Evolutionary conservation across 2,113 vertebrate genomes (phyloP).

Genomic region (Polyodon spathula): DNA sequence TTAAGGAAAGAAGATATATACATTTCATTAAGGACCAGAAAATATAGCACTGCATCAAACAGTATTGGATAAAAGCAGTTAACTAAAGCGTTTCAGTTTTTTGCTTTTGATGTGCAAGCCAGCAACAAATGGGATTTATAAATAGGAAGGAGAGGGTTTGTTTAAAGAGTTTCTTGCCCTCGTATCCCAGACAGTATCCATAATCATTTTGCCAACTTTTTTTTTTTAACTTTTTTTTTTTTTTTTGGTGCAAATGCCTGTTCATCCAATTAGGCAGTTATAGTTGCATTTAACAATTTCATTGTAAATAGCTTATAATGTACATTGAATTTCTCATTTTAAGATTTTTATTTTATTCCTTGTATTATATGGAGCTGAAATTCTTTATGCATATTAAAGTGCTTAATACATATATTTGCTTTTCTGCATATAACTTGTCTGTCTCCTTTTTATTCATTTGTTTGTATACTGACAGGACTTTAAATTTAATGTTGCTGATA

Average conservation of each 20-base stretch:
- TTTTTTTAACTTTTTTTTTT: constrained; percentile 44
- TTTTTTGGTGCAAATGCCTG: constrained; percentile 63
- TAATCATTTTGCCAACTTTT: constrained; percentile 40
- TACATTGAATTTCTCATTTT: constrained; percentile 91
- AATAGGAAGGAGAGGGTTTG: constrained; percentile 18
- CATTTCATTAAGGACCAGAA: constrained; percentile 22
- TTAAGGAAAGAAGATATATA: constrained; percentile 30
- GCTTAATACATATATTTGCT: constrained; percentile 99
- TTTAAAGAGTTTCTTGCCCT: constrained; percentile 20
- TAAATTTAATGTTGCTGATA: background rate
- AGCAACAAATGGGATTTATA: constrained; percentile 12
- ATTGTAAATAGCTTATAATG: constrained; percentile 91
- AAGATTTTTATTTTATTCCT: constrained; percentile 86
- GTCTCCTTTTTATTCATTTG: constrained; percentile 8
- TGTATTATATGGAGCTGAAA: constrained; percentile 89
- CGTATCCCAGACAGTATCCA: constrained; percentile 37
- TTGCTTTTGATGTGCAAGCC: constrained; percentile 24
- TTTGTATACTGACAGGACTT: background rate
- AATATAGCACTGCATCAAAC: constrained; percentile 30
- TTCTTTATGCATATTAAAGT: constrained; percentile 95
- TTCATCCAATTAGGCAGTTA: constrained; percentile 50
- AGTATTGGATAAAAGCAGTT: constrained; percentile 21
- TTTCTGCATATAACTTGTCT: constrained; percentile 64
- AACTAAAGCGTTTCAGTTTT: constrained; percentile 21
- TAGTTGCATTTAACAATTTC: constrained; percentile 61